These are phyloP conservation scores for Garrulus glandarius DNA, from an alignment of 2,797 vertebrate species.

Conservation along the genomic window DNA sequence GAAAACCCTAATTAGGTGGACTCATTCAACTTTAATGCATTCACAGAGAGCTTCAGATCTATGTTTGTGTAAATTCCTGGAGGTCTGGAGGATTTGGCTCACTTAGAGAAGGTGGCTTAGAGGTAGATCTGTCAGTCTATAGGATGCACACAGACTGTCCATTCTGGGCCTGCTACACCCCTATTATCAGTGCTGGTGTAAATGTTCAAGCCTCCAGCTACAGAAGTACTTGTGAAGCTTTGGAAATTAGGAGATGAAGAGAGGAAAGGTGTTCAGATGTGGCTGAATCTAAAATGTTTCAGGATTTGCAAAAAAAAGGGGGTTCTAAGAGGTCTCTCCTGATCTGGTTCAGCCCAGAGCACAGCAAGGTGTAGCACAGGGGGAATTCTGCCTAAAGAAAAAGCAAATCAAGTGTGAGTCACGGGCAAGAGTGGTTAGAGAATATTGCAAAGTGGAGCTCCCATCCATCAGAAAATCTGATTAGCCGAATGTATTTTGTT, in stretches of 20 bases:
- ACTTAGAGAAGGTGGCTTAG: background rate
- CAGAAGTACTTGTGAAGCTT: background rate
- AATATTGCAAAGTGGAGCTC: background rate
- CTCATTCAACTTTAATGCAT: background rate
- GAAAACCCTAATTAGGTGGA: background rate
- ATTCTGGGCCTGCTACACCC: background rate
- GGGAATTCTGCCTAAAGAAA: background rate
- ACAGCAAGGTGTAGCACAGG: background rate
- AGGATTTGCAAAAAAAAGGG: background rate
- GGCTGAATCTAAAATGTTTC: background rate
- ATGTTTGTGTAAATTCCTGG: background rate
- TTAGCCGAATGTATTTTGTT: background rate
- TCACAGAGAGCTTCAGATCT: background rate
- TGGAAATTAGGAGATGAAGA: background rate
- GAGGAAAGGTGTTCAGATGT: background rate
- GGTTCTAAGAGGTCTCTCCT: background rate
- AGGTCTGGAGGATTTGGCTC: background rate
- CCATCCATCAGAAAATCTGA: slow-evolving; percentile 24
- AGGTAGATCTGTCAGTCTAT: background rate
- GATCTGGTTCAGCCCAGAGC: background rate
- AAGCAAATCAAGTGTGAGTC: background rate
- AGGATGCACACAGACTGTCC: background rate
- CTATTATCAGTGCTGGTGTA: background rate
- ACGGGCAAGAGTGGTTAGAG: background rate
- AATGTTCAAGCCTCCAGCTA: background rate